phyloP scores from a whole-genome alignment of 2,113 vertebrate species.

The Jacana jacana region DNA sequence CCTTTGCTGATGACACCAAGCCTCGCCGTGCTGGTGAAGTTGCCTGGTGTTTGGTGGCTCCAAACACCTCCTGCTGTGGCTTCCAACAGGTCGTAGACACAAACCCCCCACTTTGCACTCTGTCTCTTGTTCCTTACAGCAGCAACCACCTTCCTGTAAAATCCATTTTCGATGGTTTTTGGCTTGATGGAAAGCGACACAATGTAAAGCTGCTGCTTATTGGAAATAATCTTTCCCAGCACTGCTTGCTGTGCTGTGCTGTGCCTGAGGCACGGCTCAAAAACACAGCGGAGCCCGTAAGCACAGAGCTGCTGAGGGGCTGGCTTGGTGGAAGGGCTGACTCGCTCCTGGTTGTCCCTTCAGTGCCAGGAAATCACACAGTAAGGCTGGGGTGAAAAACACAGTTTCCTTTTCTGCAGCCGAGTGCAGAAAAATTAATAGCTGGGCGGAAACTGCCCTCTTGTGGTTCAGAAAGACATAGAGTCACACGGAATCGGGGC shows the following conservation, averaged over 20 bases:
- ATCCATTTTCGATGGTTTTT: not conserved
- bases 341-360: rapidly evolving
- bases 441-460: constrained; percentile 34
- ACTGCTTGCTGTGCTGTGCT: rapidly evolving
- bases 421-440: not conserved
- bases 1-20: rapidly evolving
- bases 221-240: not conserved
- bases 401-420: not conserved
- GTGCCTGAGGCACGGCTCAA: not conserved
- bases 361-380: not conserved
- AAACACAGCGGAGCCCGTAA: not conserved
- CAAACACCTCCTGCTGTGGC: not conserved
- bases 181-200: not conserved
- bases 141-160: not conserved
- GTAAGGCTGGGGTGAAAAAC: not conserved
- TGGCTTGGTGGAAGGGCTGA: not conserved
- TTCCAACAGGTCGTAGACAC: not conserved
- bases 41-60: not conserved
- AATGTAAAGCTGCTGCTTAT: not conserved
- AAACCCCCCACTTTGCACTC: not conserved
- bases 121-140: not conserved
- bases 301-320: not conserved
- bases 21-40: not conserved
- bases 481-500: too few relatives aligned
- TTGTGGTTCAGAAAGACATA: not conserved